These are phyloP conservation scores for Aythya baeri DNA, from an alignment of 2,113 vertebrate genomes.

Conservation along the genomic window DNA sequence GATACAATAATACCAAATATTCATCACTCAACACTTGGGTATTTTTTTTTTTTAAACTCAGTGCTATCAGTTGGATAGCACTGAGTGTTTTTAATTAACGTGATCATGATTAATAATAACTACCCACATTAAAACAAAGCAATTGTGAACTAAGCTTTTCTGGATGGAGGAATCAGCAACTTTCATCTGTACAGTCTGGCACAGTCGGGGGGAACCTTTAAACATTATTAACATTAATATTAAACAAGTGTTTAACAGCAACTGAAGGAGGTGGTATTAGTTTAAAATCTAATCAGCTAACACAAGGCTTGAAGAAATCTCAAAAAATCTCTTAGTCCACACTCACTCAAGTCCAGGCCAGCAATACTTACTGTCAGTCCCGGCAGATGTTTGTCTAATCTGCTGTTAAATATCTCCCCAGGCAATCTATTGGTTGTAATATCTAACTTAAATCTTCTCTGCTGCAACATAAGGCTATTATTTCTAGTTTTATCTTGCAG, in stretches of 20 bases:
- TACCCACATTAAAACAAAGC: neutral
- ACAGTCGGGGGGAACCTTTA: neutral
- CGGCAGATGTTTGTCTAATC: constrained; percentile 68
- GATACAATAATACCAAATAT: neutral
- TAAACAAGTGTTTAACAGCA: constrained; percentile 7
- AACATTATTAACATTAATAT: neutral
- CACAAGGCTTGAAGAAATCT: constrained; percentile 10
- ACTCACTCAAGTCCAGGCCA: neutral
- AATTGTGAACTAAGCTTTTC: neutral
- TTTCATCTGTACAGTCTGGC: neutral
- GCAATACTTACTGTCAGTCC: neutral
- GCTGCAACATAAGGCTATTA: constrained; percentile 62
- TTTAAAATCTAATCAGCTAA: constrained; percentile 21
- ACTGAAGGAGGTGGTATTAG: neutral
- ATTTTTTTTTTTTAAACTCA: neutral
- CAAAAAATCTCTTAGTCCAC: neutral
- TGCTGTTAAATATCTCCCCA: constrained; percentile 53
- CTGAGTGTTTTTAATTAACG: neutral
- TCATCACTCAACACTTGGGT: neutral
- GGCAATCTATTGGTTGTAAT: constrained; percentile 60
- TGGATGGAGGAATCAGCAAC: neutral
- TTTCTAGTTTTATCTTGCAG: constrained; percentile 51
- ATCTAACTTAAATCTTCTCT: constrained; percentile 57
- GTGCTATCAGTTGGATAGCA: neutral
- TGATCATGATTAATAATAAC: neutral